These are phyloP conservation scores for Denticeps clupeoides DNA, from an alignment of 2,797 vertebrate species.

Conservation along the genomic window DNA sequence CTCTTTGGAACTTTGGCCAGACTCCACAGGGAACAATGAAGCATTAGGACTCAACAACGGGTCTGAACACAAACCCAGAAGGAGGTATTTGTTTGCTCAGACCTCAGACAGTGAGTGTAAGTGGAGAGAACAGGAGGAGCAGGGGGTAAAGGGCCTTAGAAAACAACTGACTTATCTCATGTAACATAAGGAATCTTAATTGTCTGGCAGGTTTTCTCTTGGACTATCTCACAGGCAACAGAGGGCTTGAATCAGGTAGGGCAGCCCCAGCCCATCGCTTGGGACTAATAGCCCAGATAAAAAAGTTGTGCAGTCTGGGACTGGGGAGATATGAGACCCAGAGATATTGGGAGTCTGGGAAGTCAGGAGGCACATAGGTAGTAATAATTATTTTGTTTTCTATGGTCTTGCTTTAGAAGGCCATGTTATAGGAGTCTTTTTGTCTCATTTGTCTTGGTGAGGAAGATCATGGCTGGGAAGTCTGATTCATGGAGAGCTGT, in stretches of 20 bases:
- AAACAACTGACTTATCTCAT: conserved; percentile 44
- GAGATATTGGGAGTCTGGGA: too few relatives aligned
- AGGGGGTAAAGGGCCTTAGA: conserved; percentile 11
- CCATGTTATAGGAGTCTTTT: too few relatives aligned
- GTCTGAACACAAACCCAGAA: neutral
- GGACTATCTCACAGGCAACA: conserved; percentile 42
- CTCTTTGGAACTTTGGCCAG: too few relatives aligned
- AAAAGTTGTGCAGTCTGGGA: conserved; percentile 33
- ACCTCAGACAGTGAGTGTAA: conserved; percentile 21
- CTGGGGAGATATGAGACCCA: conserved; percentile 33
- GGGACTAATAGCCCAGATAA: conserved; percentile 39
- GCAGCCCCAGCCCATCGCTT: conserved; percentile 26
- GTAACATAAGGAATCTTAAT: conserved; percentile 43
- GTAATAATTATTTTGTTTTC: too few relatives aligned
- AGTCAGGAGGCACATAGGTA: conserved; percentile 24
- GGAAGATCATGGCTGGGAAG: too few relatives aligned
- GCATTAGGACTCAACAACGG: neutral
- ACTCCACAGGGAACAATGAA: neutral
- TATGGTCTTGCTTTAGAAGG: too few relatives aligned
- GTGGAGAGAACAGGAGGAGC: conserved; percentile 13
- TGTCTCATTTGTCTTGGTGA: too few relatives aligned
- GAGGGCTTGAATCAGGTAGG: conserved; percentile 33
- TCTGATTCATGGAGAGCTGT: too few relatives aligned
- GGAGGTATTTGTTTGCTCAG: conserved; percentile 8
- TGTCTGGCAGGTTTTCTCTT: conserved; percentile 36